Percentiles rank a stretch among this genome's conserved stretches.
phyloP scores from a whole-genome alignment of 23 tunicate species.

The Styela plicata region DNA sequence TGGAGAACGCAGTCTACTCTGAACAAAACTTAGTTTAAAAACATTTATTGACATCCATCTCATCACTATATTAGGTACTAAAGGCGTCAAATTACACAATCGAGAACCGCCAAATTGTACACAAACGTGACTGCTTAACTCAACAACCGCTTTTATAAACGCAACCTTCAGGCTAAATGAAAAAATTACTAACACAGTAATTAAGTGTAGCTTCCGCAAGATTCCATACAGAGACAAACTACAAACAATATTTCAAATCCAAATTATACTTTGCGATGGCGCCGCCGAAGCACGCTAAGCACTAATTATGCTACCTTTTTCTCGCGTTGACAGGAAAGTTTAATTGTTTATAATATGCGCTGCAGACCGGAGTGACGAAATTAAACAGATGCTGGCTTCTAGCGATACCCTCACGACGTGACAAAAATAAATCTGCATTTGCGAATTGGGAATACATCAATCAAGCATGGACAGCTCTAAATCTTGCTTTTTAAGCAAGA shows the following conservation, averaged over 20 bases:
- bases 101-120: no score
- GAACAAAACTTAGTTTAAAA: no score
- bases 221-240: neutral
- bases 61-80: no score
- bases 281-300: neutral
- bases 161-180: neutral
- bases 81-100: no score
- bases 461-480: no score
- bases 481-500: no score
- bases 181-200: neutral
- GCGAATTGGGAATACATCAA: no score
- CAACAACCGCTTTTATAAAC: neutral
- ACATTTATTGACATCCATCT: no score
- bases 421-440: neutral
- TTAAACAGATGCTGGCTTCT: neutral
- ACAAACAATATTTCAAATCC: neutral
- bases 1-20: no score
- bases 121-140: no score
- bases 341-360: neutral
- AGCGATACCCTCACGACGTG: neutral
- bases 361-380: neutral
- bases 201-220: neutral
- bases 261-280: neutral
- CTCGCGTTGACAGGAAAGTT: neutral
- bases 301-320: neutral